Evolutionary conservation across 2,113 vertebrate genomes (phyloP).

Genomic region (Mormyrus lacerda): DNA sequence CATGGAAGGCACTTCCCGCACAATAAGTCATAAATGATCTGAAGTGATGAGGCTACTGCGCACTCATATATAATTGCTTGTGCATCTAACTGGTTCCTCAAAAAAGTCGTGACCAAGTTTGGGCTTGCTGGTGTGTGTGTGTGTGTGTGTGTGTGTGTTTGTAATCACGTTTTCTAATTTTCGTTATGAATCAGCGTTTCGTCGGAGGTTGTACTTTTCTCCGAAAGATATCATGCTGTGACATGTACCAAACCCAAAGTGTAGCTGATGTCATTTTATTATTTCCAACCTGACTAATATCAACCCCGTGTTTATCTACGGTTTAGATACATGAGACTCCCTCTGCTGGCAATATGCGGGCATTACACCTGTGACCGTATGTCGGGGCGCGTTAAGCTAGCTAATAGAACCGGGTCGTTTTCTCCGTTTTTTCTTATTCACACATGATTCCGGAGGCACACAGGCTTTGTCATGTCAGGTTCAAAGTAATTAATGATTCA

Average conservation of each 20-base stretch:
- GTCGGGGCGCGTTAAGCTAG: neutral
- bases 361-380: neutral
- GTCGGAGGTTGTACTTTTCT: neutral
- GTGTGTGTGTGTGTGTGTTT: neutral
- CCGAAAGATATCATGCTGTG: neutral
- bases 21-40: neutral
- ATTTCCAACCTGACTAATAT: neutral
- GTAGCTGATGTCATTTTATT: neutral
- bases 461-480: neutral
- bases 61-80: neutral
- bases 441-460: too few relatives aligned
- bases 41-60: neutral
- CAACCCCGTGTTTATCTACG: neutral
- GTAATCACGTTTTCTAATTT: neutral
- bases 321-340: neutral
- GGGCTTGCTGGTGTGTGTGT: neutral
- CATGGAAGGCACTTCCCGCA: neutral
- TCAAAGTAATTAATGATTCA: neutral
- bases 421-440: neutral
- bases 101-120: neutral
- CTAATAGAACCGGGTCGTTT: neutral
- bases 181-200: constrained; percentile 6
- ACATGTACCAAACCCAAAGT: neutral
- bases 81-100: neutral
- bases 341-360: constrained; percentile 10